phyloP scores from a whole-genome alignment of 2,888 invertebrate genomes.

The Tricholauxania praeusta region DNA sequence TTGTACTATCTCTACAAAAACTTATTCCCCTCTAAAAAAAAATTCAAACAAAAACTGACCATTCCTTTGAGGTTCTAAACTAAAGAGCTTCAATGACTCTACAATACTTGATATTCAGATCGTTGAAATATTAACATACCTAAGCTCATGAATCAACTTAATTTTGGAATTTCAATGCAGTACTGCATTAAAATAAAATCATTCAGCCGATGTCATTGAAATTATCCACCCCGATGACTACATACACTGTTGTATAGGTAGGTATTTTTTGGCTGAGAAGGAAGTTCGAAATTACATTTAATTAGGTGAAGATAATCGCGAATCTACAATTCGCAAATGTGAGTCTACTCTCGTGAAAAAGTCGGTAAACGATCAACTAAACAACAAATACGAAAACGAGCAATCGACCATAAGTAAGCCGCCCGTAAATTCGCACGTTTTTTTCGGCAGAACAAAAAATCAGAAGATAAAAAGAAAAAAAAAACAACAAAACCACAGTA shows the following conservation, averaged over 20 bases:
- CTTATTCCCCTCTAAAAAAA: too few relatives aligned
- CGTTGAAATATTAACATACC: too few relatives aligned
- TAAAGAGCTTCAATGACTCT: too few relatives aligned
- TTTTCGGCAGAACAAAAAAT: conserved; percentile 55
- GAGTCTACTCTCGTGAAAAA: neutral
- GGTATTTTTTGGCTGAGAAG: conserved; percentile 64
- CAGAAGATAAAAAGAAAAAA: conserved; percentile 51
- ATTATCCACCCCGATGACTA: conserved; percentile 16
- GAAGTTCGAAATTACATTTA: conserved; percentile 67
- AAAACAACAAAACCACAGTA: conserved; percentile 35
- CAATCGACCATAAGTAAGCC: conserved; percentile 14
- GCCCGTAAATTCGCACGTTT: conserved; percentile 59
- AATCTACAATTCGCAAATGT: conserved; percentile 27
- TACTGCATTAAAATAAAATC: neutral
- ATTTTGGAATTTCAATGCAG: too few relatives aligned
- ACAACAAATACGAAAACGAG: conserved; percentile 14
- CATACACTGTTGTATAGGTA: neutral
- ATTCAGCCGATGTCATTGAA: neutral
- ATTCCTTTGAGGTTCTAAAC: too few relatives aligned
- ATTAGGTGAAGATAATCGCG: conserved; percentile 49
- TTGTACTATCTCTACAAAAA: too few relatives aligned
- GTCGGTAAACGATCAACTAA: conserved; percentile 10
- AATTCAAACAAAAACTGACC: too few relatives aligned
- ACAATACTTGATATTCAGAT: too few relatives aligned
- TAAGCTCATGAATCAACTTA: too few relatives aligned